Base-by-base conservation (phyloP, 2,797 vertebrate species). In the Gymnopithys bicolor region DNA sequence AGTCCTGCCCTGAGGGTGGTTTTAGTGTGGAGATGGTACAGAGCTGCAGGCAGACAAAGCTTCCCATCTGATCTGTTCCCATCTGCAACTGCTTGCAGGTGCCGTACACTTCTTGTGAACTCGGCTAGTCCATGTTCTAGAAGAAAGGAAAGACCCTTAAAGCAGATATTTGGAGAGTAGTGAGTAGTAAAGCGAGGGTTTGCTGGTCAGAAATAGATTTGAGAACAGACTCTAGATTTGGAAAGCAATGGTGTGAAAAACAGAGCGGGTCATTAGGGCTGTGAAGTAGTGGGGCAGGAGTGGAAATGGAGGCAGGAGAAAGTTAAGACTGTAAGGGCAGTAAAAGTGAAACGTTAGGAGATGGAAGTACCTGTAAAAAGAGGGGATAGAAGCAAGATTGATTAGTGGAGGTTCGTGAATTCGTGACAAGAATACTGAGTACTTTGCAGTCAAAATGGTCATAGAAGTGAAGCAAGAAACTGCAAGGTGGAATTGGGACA, bases 41-140 rank as follows among this genome's bases (percentile, higher is more conserved):
- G 60, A 77, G 22, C 59, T 85, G 41, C 43, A 37, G 53, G 41
- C n/a, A 46, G 49, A 86, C 52, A 41, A 21, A 45, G 64, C 27
- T 77, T 33, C 45, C 37, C 7, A 1, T 28, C 46, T 58, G 41
- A 28, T 55, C 16, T 30, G 15, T 53, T 81, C 27, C 39, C 37
- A 5, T 68, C 39, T 71, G 60, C 0, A 0, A 2, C 64, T 73
- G 45, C 64, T 80, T 28, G 11, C 11, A 2, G 6, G 14, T 75
- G 63, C 39, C 37, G 37, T 10, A 21, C 56, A 16, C 17, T 66
- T 83, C 68, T 89, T 75, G 52, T 87, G 56, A 80, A 51, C 53
- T 75, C 3, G 0, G 15, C 62, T 85, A 66, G 83, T 63, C 60
- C 16, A 21, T 32, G 13, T 52, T 77, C 19, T 83, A 39, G 52